Base-by-base conservation (phyloP, 2,888 invertebrate genomes). In the Horisme vitalbata region DNA sequence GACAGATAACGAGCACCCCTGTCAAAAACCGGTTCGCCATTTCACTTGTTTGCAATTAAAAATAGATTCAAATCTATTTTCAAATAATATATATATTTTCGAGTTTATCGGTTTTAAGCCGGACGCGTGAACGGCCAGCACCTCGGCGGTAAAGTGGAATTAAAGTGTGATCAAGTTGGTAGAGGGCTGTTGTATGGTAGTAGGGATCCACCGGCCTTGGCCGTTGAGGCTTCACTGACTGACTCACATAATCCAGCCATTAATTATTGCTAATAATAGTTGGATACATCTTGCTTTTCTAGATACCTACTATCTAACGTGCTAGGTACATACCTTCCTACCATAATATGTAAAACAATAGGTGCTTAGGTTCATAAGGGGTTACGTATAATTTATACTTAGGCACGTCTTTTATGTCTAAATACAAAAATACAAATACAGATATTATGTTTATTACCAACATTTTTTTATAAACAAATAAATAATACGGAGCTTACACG, bases 191-290 rank as follows among this genome's bases (percentile, higher is more conserved):
- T 23, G 7, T 2, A 2, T 2, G 2, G 45, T 50, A 50, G 59
- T 47, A 55, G 57, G 57, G 59, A 69, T 65, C 65, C 55, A 52
- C 26, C 69, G 77, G 63, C 85, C 87, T 87, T 86, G 83, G 72
- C 77, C 71, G 66, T 63, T 73, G 74, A 76, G 71, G 68, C 82
- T 6, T 14, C 11, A 27, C 23, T 75, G 68, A 71, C 69, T 79
- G 77, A 77, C 68, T 78, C 73, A 83, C 62, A 71, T 68, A 65
- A 65, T 55, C 63, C 60, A 57, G 57, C 57, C 57, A 61, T 34
- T n/a, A 7, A 24, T 30, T 6, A 5, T 21, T 13, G 18, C 18
- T 6, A 4, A 6, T 6, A n/a, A n/a, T n/a, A n/a, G n/a, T n/a
- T n/a, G n/a, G n/a, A n/a, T n/a, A n/a, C n/a, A n/a, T n/a, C n/a